phyloP scores from a whole-genome alignment of 2,888 invertebrate genomes.

The Drosophila pseudotakahashii region DNA sequence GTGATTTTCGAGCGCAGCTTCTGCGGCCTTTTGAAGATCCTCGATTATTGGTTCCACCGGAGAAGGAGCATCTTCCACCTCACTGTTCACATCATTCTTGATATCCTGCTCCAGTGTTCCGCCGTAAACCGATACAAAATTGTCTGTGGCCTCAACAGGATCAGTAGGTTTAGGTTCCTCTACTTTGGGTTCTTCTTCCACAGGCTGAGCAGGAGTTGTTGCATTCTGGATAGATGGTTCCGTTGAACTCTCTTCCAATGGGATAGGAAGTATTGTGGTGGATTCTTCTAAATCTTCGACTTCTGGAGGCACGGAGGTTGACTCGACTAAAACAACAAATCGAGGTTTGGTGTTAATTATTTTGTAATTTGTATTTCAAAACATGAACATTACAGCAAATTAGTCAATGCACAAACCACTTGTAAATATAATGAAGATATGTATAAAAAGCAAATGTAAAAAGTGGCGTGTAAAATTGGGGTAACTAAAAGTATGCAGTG shows the following conservation, averaged over 20 bases:
- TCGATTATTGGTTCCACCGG: conserved; percentile 36
- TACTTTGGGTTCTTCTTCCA: background rate
- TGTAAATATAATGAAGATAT: background rate
- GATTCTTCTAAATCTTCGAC: conserved; percentile 34
- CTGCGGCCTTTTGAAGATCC: conserved; percentile 16
- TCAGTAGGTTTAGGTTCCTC: conserved; percentile 20
- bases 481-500: too few relatives aligned
- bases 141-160: conserved; percentile 32
- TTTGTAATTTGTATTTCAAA: background rate
- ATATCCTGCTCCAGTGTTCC: conserved; percentile 75
- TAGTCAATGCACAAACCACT: background rate
- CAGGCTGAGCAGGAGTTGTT: conserved; percentile 1
- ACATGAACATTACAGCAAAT: background rate
- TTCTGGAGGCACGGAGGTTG: conserved; percentile 49
- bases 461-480: too few relatives aligned
- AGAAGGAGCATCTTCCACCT: conserved; percentile 57
- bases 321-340: conserved; percentile 50
- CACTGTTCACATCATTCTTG: conserved; percentile 72
- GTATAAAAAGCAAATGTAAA: background rate
- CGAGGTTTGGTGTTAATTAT: background rate
- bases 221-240: conserved; percentile 14
- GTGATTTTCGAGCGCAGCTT: background rate
- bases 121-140: conserved; percentile 56
- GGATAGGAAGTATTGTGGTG: conserved; percentile 54
- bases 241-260: conserved; percentile 25